Percentiles rank a stretch among this genome's conserved stretches.
Conservation (phyloP, 2,797 vertebrate species). For the Tiaroga cobitis region DNA sequence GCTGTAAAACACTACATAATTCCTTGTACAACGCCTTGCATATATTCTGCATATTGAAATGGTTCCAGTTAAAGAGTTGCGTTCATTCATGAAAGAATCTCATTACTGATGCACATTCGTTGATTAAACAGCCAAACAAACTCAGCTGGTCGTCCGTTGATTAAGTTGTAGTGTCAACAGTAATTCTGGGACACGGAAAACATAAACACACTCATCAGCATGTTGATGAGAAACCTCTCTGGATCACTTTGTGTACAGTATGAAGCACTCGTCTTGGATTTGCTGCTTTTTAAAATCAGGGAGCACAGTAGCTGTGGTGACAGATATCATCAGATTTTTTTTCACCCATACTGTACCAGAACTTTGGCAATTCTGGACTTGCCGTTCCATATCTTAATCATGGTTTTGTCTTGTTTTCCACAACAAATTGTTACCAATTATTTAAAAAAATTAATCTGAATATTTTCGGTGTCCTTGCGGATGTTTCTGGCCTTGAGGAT, state of each 20-base stretch:
- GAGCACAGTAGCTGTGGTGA: not conserved
- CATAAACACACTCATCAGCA: slow-evolving; percentile 58
- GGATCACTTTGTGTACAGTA: slow-evolving; percentile 28
- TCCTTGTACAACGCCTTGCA: not conserved
- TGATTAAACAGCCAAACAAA: slow-evolving; percentile 59
- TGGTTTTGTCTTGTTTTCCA: too few species aligned
- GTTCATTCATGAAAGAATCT: slow-evolving; percentile 34
- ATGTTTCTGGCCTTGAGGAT: not conserved
- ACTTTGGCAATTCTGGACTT: not conserved
- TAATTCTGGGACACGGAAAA: slow-evolving; percentile 48
- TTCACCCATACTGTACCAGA: not conserved
- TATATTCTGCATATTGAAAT: slow-evolving; percentile 18
- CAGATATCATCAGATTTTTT: not conserved
- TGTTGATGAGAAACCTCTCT: slow-evolving; percentile 50
- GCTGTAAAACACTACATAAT: not conserved
- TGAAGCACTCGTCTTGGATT: not conserved
- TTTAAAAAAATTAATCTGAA: too few species aligned
- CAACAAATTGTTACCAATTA: too few species aligned
- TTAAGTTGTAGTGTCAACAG: slow-evolving; percentile 60
- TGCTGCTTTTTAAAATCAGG: not conserved
- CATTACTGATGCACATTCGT: slow-evolving; percentile 55
- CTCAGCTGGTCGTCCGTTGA: slow-evolving; percentile 57
- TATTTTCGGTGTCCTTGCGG: not conserved
- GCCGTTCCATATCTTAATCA: too few species aligned
- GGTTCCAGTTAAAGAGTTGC: slow-evolving; percentile 24